Conservation (phyloP, 2,888 invertebrate species). For the Tipula vernalis region DNA sequence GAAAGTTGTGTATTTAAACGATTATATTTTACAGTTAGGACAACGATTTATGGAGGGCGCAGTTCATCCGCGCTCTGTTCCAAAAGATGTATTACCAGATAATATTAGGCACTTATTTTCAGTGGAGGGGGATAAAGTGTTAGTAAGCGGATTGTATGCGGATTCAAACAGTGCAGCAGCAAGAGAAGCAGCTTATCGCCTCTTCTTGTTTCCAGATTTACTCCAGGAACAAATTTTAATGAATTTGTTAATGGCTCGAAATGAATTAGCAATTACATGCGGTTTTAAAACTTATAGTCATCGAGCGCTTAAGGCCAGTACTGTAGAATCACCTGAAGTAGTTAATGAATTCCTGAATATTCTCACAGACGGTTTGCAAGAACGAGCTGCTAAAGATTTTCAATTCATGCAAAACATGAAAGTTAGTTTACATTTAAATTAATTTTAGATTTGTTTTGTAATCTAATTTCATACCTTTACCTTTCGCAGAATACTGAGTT, state of each 20-base stretch:
- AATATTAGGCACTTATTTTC: conserved; percentile 58
- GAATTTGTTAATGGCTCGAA: conserved; percentile 58
- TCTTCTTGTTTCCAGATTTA: conserved; percentile 67
- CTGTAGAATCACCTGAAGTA: conserved; percentile 67
- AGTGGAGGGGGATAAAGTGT: conserved; percentile 55
- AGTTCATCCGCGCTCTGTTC: conserved; percentile 52
- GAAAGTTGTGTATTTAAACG: conserved; percentile 75
- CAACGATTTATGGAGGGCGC: conserved; percentile 73
- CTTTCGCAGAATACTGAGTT: conserved; percentile 23
- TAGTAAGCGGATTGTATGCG: conserved; percentile 70
- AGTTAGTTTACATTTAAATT: conserved; percentile 18
- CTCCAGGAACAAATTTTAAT: conserved; percentile 63
- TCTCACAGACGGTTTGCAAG: conserved; percentile 54
- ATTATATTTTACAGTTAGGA: conserved; percentile 70
- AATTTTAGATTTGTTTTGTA: neutral
- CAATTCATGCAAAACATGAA: conserved; percentile 65
- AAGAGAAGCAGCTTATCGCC: conserved; percentile 77
- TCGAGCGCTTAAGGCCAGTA: conserved; percentile 76
- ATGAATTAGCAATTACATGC: conserved; percentile 71
- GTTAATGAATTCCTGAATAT: conserved; percentile 69
- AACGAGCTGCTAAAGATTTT: conserved; percentile 63
- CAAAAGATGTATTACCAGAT: conserved; percentile 52
- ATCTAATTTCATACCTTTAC: conserved; percentile 13
- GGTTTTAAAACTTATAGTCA: conserved; percentile 85
- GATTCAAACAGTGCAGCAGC: conserved; percentile 67